phyloP scores from a whole-genome alignment of 2,888 invertebrate species.

The Brachyptera risi region DNA sequence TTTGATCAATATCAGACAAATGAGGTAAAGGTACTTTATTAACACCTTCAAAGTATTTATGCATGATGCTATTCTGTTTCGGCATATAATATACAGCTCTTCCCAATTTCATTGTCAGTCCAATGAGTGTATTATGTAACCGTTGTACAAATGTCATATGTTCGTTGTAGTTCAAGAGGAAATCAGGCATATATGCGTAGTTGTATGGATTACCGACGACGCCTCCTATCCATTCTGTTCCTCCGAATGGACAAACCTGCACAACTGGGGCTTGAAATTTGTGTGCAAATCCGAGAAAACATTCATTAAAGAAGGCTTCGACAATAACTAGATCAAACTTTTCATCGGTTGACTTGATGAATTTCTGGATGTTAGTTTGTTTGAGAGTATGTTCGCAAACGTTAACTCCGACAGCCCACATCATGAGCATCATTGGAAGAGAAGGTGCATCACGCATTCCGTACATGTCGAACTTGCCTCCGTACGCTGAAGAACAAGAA shows the following conservation, averaged over 20 bases:
- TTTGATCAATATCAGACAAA: slow-evolving; percentile 31
- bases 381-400: background rate
- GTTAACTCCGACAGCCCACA: slow-evolving; percentile 6
- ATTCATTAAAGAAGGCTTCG: slow-evolving; percentile 28
- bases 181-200: slow-evolving; percentile 50
- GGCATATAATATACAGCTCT: slow-evolving; percentile 17
- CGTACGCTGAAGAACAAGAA: too few species aligned
- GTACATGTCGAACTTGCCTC: background rate
- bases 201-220: slow-evolving; percentile 49
- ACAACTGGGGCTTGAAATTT: slow-evolving; percentile 37
- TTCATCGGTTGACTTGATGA: slow-evolving; percentile 17
- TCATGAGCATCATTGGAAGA: background rate
- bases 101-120: background rate
- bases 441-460: slow-evolving; percentile 1
- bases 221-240: slow-evolving; percentile 46
- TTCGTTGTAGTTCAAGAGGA: slow-evolving; percentile 48
- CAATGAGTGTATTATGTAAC: slow-evolving; percentile 46
- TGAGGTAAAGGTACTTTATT: slow-evolving; percentile 25
- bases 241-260: slow-evolving; percentile 46
- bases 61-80: slow-evolving; percentile 16
- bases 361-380: slow-evolving; percentile 16
- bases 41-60: slow-evolving; percentile 19
- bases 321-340: slow-evolving; percentile 29
- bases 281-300: slow-evolving; percentile 27
- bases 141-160: slow-evolving; percentile 47